These are phyloP conservation scores for Diploptera punctata DNA, from an alignment of 2,888 invertebrate genomes.

Conservation along the genomic window DNA sequence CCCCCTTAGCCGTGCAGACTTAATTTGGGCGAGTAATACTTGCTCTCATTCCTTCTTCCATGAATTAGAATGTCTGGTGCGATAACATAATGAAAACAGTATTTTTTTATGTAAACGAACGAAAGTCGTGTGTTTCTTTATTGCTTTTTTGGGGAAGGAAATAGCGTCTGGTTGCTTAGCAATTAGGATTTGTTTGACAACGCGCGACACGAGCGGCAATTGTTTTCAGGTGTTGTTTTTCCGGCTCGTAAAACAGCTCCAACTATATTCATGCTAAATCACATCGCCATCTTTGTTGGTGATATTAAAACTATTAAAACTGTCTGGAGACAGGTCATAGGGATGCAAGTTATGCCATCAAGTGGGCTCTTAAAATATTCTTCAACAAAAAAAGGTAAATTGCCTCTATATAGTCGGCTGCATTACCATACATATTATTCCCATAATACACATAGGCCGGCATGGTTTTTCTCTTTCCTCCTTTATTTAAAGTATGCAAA, in stretches of 20 bases:
- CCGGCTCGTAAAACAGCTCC: background rate
- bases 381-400: constrained; percentile 24
- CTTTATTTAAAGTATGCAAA: constrained; percentile 41
- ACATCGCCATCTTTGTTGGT: background rate
- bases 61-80: too few relatives aligned
- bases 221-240: constrained; percentile 16
- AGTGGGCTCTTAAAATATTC: constrained; percentile 26
- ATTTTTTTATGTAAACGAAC: too few relatives aligned
- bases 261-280: background rate
- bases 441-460: constrained; percentile 32
- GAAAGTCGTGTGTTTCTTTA: too few relatives aligned
- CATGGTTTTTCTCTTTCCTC: constrained; percentile 2
- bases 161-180: background rate
- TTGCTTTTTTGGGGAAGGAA: too few relatives aligned
- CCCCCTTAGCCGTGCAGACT: too few relatives aligned
- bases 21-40: too few relatives aligned
- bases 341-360: background rate
- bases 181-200: constrained; percentile 5
- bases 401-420: constrained; percentile 10
- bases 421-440: constrained; percentile 43
- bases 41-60: too few relatives aligned
- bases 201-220: constrained; percentile 3
- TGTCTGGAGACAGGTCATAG: background rate
- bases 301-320: constrained; percentile 25
- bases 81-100: too few relatives aligned